phyloP scores from a whole-genome alignment of 2,797 vertebrate genomes.

The Falco columbarius region DNA sequence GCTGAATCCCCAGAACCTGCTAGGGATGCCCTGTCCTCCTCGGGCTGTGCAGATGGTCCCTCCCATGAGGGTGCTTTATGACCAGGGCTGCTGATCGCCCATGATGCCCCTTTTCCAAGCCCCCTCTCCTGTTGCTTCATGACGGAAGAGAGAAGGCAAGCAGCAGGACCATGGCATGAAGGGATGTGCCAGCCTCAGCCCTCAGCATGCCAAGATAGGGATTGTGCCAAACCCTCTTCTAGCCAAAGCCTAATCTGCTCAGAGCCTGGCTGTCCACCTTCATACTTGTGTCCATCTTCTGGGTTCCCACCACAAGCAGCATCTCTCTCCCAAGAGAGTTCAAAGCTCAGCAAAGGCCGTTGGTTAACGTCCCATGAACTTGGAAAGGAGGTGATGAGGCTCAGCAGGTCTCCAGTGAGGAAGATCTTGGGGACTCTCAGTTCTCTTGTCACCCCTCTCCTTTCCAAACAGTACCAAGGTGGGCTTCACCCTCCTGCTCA shows the following conservation, averaged over 20 bases:
- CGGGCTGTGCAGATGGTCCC: fast-evolving
- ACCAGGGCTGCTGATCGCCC: not conserved
- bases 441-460: not conserved
- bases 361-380: not conserved
- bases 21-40: not conserved
- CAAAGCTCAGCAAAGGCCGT: fast-evolving
- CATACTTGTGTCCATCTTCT: not conserved
- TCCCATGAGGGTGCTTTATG: not conserved
- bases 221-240: not conserved
- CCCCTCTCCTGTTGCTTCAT: not conserved
- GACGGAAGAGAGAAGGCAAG: not conserved
- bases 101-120: not conserved
- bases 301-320: not conserved
- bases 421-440: not conserved
- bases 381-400: not conserved
- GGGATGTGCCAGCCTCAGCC: not conserved
- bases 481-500: not conserved
- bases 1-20: not conserved
- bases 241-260: not conserved
- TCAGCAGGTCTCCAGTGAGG: not conserved
- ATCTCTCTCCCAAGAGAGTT: not conserved
- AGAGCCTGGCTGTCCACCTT: not conserved
- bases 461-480: not conserved
- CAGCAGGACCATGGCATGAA: not conserved
- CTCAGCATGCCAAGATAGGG: not conserved